Evolutionary conservation across 2,888 invertebrate species (phyloP).

Genomic region (Celastrina argiolus): DNA sequence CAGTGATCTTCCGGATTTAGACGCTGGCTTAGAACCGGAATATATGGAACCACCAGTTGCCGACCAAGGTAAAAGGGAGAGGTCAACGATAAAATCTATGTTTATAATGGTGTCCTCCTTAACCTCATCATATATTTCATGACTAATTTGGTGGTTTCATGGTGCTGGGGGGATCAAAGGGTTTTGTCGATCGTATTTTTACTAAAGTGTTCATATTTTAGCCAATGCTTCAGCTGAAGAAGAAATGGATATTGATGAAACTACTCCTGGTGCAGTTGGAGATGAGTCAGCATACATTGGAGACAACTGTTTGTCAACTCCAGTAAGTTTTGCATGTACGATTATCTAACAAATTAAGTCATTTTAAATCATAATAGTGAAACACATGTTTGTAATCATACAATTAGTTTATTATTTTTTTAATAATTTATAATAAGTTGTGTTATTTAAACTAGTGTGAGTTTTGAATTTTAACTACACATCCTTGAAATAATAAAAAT

Average conservation of each 20-base stretch:
- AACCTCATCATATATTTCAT: constrained; percentile 1
- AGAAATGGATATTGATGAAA: constrained; percentile 72
- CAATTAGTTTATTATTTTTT: too few relatives aligned
- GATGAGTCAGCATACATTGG: constrained; percentile 70
- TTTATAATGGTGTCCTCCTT: neutral
- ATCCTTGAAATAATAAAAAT: neutral
- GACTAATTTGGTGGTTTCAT: constrained; percentile 12
- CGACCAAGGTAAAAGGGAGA: constrained; percentile 49
- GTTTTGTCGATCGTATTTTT: neutral
- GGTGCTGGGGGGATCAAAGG: neutral
- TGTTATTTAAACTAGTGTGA: too few relatives aligned
- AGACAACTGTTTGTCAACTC: constrained; percentile 71
- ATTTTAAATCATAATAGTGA: too few relatives aligned
- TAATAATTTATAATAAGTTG: too few relatives aligned
- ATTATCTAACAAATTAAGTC: too few relatives aligned
- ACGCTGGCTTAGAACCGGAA: constrained; percentile 47
- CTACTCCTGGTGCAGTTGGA: constrained; percentile 53
- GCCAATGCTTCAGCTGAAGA: constrained; percentile 60
- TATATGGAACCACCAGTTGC: constrained; percentile 48
- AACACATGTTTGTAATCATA: too few relatives aligned
- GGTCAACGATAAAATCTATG: constrained; percentile 9
- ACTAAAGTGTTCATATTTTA: constrained; percentile 28
- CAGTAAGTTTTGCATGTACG: constrained; percentile 53
- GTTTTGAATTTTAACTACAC: too few relatives aligned
- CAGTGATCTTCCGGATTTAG: constrained; percentile 61